Evolutionary conservation across 2,888 invertebrate genomes (phyloP), one percentile per base, ranked within the genome.

Genomic region (Epirrhoe alternata): DNA sequence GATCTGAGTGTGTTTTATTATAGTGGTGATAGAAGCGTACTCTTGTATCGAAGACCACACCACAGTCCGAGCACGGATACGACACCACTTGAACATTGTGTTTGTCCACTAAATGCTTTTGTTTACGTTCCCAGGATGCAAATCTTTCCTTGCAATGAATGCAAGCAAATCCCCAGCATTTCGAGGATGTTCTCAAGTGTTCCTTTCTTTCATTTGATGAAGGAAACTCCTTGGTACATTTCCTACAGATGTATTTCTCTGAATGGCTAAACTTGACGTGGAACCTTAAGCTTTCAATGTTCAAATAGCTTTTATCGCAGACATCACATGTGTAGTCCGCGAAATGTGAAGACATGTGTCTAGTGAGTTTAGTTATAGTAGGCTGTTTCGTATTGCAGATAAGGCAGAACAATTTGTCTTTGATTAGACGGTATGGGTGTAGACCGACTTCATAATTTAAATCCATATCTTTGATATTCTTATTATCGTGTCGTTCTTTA

Each of bases 301-400:
- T 30, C 86, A 69, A 66, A 16, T 91, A 92, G 16, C 82, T 80
- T 12, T 85, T 82, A 0, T 87, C 92, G 63, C 92, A 92, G 0
- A 84, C 72, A 49, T 91, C 91, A 59, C 92, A 92, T 0, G 89
- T 88, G 51, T 78, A 87, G 42, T 84, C 85, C n/a, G 80, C 79
- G 51, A 86, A 92, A 71, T 92, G 92, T 0, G 86, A 71, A 0
- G 87, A 84, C 0, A 88, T 91, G 56, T 92, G 92, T 2, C 90
- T 79, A 60, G 86, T 84, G 0, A 92, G 75, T 24, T 85, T 88
- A 0, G 79, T 82, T 1, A 92, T 64, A 0, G 85, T 80, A 0
- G 91, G 84, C 49, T 87, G 68, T 72, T 87, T 89, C 59, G 78
- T 77, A 4, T 80, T 70, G 63, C 92, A 92, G 7, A 87, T 68